These are phyloP conservation scores for Chaitophorus viminalis DNA, from an alignment of 2,888 invertebrate genomes.

Conservation along the genomic window DNA sequence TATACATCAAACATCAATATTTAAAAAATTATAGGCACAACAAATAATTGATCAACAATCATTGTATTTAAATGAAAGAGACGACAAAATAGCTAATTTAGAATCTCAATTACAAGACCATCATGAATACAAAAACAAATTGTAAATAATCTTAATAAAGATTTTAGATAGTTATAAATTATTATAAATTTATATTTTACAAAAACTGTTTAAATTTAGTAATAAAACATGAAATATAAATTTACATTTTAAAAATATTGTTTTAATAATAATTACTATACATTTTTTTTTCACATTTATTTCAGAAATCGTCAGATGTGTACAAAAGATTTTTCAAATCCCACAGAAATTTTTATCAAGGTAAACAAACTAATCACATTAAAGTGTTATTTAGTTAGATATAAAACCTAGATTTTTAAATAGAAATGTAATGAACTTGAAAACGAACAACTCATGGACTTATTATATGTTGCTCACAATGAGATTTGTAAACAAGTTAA, in stretches of 20 bases:
- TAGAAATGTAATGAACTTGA: slow-evolving; percentile 35
- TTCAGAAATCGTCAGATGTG: slow-evolving; percentile 2
- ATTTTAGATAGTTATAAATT: no score
- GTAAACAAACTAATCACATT: slow-evolving; percentile 10
- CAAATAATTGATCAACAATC: slow-evolving; percentile 30
- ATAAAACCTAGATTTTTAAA: slow-evolving; percentile 7
- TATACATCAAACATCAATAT: not conserved
- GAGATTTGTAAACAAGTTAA: slow-evolving; percentile 29
- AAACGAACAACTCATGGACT: slow-evolving; percentile 26
- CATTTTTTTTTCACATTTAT: not conserved
- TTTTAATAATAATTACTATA: not conserved
- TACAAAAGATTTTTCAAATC: slow-evolving; percentile 17
- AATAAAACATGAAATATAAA: not conserved
- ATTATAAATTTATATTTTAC: not conserved
- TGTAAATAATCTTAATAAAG: not conserved
- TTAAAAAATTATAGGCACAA: slow-evolving; percentile 19
- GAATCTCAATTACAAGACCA: slow-evolving; percentile 2
- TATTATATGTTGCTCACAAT: slow-evolving; percentile 29
- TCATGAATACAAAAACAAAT: not conserved
- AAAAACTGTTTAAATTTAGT: not conserved
- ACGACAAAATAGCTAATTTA: slow-evolving; percentile 28
- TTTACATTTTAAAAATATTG: not conserved
- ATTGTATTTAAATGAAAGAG: slow-evolving; percentile 1
- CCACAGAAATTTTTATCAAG: slow-evolving; percentile 22
- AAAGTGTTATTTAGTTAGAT: not conserved